These are phyloP conservation scores for Lepidocolaptes lacrymiger DNA, from an alignment of 2,797 vertebrate genomes.

Conservation along the genomic window DNA sequence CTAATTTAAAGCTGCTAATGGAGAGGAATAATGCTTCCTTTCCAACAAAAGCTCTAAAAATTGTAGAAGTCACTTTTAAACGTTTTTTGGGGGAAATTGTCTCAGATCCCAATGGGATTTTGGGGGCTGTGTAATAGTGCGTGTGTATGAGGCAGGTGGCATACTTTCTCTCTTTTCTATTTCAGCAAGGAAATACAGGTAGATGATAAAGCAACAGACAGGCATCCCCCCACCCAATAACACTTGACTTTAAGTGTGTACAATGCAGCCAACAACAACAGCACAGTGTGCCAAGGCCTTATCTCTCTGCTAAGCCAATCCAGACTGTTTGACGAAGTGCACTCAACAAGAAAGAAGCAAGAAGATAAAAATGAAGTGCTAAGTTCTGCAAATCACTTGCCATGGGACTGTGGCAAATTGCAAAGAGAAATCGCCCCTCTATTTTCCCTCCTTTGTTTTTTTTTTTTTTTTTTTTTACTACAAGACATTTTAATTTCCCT, in stretches of 20 bases:
- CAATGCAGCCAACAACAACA: background rate
- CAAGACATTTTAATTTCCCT: background rate
- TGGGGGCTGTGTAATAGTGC: background rate
- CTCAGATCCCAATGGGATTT: background rate
- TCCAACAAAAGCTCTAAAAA: background rate
- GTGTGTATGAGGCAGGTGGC: accelerated
- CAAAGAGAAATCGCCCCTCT: background rate
- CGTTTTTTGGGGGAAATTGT: background rate
- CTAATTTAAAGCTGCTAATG: background rate
- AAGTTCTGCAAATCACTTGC: background rate
- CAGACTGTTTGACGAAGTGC: background rate
- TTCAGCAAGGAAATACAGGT: background rate
- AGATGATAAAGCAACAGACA: background rate
- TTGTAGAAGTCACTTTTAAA: background rate
- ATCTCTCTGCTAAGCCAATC: background rate
- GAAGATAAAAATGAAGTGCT: background rate
- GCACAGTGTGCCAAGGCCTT: background rate
- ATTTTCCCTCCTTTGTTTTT: background rate
- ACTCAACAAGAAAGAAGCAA: background rate
- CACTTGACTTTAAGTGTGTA: background rate
- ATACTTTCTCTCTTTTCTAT: background rate
- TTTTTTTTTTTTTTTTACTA: background rate
- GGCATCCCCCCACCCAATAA: background rate
- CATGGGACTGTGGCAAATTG: background rate
- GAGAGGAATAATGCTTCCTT: background rate